These are phyloP conservation scores for Trachelipus rathkii DNA, from an alignment of 1,140 invertebrate genomes.

Conservation along the genomic window DNA sequence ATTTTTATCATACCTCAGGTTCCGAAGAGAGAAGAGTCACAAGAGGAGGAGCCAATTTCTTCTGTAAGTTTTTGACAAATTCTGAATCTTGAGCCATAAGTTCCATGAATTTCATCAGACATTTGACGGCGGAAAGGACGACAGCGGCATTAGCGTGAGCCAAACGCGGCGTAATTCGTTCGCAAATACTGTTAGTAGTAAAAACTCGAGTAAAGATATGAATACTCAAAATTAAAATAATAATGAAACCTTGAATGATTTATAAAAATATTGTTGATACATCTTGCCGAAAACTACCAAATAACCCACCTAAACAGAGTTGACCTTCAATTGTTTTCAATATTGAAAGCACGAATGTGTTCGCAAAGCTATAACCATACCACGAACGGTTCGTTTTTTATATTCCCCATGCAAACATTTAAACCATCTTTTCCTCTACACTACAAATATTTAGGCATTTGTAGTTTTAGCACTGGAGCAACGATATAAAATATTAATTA, in stretches of 20 bases:
- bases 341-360: too few relatives aligned
- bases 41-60: conserved; percentile 96
- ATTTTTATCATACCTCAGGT: conserved; percentile 87
- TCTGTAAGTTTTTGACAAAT: conserved; percentile 87
- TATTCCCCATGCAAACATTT: too few relatives aligned
- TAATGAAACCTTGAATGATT: background rate
- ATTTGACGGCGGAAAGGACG: conserved; percentile 97
- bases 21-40: conserved; percentile 97
- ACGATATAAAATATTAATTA: too few relatives aligned
- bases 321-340: too few relatives aligned
- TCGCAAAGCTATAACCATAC: too few relatives aligned
- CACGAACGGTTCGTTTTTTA: too few relatives aligned
- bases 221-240: conserved; percentile 18
- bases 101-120: conserved; percentile 96
- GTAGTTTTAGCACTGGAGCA: too few relatives aligned
- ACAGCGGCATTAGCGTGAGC: conserved; percentile 99
- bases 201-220: background rate
- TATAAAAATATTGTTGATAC: too few relatives aligned
- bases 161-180: conserved; percentile 92
- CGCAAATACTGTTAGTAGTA: conserved; percentile 72
- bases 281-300: too few relatives aligned
- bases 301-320: too few relatives aligned
- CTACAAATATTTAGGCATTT: too few relatives aligned
- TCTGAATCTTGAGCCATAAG: conserved; percentile 90
- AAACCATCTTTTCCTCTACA: too few relatives aligned